Conservation (phyloP, 1,140 invertebrate species). For the Metaphire vulgaris region DNA sequence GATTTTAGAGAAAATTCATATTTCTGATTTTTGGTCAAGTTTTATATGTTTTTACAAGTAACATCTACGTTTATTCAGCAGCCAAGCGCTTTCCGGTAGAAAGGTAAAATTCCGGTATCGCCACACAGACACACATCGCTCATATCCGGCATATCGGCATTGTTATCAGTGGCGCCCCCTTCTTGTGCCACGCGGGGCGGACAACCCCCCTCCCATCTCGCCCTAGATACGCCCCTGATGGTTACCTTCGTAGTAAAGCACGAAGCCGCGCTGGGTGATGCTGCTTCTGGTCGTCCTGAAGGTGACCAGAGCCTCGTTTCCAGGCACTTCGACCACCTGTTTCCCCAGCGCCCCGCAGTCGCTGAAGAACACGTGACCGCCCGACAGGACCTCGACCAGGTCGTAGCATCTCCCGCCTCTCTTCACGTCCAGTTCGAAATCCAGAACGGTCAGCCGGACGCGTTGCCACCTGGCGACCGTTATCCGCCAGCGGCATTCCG, state of each 20-base stretch:
- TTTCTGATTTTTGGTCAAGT: too few species aligned
- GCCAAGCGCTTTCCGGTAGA: too few species aligned
- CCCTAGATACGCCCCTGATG: too few species aligned
- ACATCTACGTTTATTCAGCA: too few species aligned
- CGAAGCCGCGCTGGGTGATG: constrained; percentile 25
- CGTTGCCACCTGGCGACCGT: constrained; percentile 16
- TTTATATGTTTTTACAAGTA: too few species aligned
- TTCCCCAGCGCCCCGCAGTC: constrained; percentile 17
- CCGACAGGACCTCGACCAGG: not conserved
- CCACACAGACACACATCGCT: too few species aligned
- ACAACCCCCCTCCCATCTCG: too few species aligned
- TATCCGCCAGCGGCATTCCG: constrained; percentile 22
- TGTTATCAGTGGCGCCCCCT: too few species aligned
- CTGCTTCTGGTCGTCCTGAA: constrained; percentile 23
- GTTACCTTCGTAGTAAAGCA: constrained; percentile 27
- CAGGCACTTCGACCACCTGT: not conserved
- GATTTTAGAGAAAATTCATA: too few species aligned
- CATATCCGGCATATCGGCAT: too few species aligned
- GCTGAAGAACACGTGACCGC: constrained; percentile 13
- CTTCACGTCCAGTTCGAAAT: constrained; percentile 30
- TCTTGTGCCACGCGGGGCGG: too few species aligned
- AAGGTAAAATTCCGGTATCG: too few species aligned
- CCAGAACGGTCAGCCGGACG: constrained; percentile 16
- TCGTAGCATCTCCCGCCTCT: constrained; percentile 19
- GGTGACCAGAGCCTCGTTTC: not conserved